Conservation (phyloP, 2,888 invertebrate species). For the Drosophila emarginata region DNA sequence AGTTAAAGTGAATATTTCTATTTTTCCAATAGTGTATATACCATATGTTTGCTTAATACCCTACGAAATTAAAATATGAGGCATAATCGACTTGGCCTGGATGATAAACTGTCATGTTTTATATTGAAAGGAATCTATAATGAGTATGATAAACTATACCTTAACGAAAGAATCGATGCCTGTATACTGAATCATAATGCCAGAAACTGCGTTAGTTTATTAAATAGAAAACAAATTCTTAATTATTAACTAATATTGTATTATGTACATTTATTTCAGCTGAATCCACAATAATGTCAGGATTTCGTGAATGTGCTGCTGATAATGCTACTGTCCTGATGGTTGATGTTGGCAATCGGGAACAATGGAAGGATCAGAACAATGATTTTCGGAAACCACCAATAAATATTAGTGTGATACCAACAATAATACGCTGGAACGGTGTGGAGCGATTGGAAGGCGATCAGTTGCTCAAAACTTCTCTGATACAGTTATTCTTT, state of each 20-base stretch:
- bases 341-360: constrained; percentile 89
- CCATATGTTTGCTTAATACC: no score
- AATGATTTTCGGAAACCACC: constrained; percentile 89
- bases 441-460: constrained; percentile 89
- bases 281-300: constrained; percentile 86
- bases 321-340: constrained; percentile 86
- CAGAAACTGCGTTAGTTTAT: no score
- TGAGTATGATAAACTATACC: no score
- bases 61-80: no score
- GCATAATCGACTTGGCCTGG: no score
- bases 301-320: constrained; percentile 83
- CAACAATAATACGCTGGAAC: constrained; percentile 83
- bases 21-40: no score
- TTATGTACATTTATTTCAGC: constrained; percentile 77
- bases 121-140: no score
- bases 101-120: no score
- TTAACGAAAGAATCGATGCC: no score
- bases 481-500: constrained; percentile 89
- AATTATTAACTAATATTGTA: not conserved
- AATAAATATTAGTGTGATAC: constrained; percentile 88
- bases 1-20: no score
- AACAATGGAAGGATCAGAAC: constrained; percentile 89
- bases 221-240: no score
- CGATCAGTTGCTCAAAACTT: constrained; percentile 87
- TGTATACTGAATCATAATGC: no score